Base-by-base conservation (phyloP, 1,140 invertebrate species). In the Penaeus indicus region DNA sequence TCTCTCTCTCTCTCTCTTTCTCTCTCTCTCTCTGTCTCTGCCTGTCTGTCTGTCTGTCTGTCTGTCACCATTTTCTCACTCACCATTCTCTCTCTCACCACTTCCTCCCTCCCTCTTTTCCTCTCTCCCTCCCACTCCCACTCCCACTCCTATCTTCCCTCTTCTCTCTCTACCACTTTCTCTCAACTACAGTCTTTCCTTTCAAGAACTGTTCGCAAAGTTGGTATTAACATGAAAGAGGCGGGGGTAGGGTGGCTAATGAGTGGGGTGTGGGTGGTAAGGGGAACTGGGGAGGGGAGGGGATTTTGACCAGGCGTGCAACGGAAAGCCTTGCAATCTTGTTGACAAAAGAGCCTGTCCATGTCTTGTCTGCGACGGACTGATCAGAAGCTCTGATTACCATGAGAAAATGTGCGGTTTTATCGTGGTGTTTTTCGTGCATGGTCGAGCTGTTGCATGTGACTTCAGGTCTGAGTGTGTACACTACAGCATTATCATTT, bases 1-100 rank as follows among this genome's bases (percentile, higher is more conserved):
- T 79, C 77, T 79, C 77, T 21, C 38, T 21, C 16, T 42, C 38
- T 42, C 38, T 42, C 38, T 42, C 77, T 42, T 32, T 38, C 77
- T 79, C 77, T 42, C 77, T 79, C 25, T 38, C 77, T 79, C 77
- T 38, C 77, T 79, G 18, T 21, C 38, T 42, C 77, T 21, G 11
- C 21, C 77, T 32, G 11, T 78, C 77, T 78, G n/a, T 78, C 75
- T 78, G n/a, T 78, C 75, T 32, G 38, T 80, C 78, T 80, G 38
- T 47, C 38, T 47, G 21, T 80, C 78, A 25, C 78, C 54, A 38
- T 80, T 54, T 80, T 42, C 60, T 54, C 60, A 25, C 60, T 38
- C 25, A 16, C n/a, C 42, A n/a, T 22, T 21, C 25, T 5, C 13
- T n/a, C 0, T 42, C 25, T 38, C 42, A 7, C 67, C 32, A 16